Base-by-base conservation (phyloP, 2,113 vertebrate species). In the Leptobrachium leishanense region DNA sequence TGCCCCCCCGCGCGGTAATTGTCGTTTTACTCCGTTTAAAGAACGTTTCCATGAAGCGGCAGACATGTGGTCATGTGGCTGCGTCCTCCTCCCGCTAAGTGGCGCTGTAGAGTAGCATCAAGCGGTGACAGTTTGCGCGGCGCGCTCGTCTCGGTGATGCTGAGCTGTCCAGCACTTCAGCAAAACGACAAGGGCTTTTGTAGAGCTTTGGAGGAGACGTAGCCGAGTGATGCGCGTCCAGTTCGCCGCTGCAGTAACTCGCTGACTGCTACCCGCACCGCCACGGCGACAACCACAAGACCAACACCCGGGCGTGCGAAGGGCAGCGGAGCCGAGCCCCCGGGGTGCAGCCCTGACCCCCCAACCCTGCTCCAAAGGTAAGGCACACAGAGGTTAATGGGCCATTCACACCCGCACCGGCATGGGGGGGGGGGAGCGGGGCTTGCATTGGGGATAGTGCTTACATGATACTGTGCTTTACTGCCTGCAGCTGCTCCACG, bases 101-200 rank as follows among this genome's bases (percentile, higher is more conserved):
- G 77, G 77, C 77, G 69, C 77, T 79, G 69, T 72, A 69, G 46
- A 12, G 4, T 39, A 31, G n/a, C 40, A 43, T 12, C 40, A 31
- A 3, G 53, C 75, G 54, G 64, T 12, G 75, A 39, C 75, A 66
- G 39, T 68, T 68, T 15, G 76, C 9, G 53, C 11, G 41, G 41
- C 13, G 12, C n/a, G 46, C n/a, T 59, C 6, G 42, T 72, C 39
- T 79, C 77, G 66, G 67, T 79, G 77, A 68, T 64, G 72, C 55
- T 68, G 71, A 68, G 78, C 78, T 81, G 78, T 81, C 78, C 78
- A 81, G 78, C 78, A 81, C 64, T 81, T 81, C 78, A 81, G 78
- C 72, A 81, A 31, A 42, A 43, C 46, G 68, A 54, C 71, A 73
- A 72, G 77, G 65, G 71, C 72, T 74, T 81, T 81, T 68, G 20